Evolutionary conservation across 2,113 vertebrate species (phyloP).

Genomic region (Arenaria interpres): DNA sequence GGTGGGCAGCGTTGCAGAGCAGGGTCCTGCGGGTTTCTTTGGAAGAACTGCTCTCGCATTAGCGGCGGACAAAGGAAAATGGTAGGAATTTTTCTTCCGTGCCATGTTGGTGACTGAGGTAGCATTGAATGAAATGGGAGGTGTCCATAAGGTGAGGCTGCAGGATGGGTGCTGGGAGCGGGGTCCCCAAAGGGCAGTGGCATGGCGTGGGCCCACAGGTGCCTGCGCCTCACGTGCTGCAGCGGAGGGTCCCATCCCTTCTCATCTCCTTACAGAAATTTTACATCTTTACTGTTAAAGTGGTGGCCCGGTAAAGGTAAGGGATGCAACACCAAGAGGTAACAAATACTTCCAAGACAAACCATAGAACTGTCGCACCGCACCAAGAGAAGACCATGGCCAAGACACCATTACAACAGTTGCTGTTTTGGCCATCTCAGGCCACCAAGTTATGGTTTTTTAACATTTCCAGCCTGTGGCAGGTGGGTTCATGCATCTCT

Average conservation of each 20-base stretch:
- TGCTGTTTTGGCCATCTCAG: background rate
- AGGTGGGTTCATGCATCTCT: slow-evolving; percentile 26
- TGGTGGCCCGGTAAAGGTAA: background rate
- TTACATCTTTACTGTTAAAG: background rate
- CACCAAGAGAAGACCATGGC: accelerated
- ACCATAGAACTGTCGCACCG: background rate
- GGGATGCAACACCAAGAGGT: background rate
- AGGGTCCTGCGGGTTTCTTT: background rate
- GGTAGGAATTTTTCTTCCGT: background rate
- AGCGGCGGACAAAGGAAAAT: background rate
- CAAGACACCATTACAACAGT: accelerated
- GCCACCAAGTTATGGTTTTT: background rate
- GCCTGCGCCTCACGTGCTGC: accelerated
- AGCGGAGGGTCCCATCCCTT: too few relatives aligned
- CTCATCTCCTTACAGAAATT: background rate
- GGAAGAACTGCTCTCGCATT: background rate
- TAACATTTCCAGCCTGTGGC: slow-evolving; percentile 30
- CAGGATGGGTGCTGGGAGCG: accelerated
- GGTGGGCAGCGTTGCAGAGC: background rate
- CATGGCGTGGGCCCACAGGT: background rate
- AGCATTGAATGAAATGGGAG: background rate
- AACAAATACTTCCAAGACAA: background rate
- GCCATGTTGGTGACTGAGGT: background rate
- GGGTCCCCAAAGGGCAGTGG: accelerated
- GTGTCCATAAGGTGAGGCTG: background rate